phyloP scores from a whole-genome alignment of 2,113 vertebrate genomes.

The Bagarius yarrelli region DNA sequence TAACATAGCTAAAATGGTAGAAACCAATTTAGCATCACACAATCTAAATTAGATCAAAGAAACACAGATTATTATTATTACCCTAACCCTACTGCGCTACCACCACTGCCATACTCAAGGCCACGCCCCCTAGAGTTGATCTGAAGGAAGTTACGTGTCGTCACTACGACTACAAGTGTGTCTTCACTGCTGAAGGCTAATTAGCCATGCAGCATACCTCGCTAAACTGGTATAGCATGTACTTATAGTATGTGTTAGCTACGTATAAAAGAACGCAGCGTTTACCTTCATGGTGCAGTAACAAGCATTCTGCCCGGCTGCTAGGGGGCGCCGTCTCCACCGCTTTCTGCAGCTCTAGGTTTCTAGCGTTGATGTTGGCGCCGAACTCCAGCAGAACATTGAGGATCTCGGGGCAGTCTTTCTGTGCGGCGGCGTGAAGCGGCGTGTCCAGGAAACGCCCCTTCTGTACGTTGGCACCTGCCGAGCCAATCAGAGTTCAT shows the following conservation, averaged over 20 bases:
- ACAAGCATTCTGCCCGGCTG: conserved; percentile 73
- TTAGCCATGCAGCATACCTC: too few relatives aligned
- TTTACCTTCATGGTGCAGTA: conserved; percentile 80
- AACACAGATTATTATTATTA: not conserved
- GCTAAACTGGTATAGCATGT: too few relatives aligned
- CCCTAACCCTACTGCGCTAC: not conserved
- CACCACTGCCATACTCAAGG: not conserved
- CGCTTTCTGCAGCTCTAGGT: conserved; percentile 77
- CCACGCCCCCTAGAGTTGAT: not conserved
- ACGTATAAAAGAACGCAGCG: not conserved
- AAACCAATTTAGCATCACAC: not conserved
- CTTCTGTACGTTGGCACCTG: conserved; percentile 83
- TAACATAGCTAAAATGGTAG: not conserved
- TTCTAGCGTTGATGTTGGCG: conserved; percentile 81
- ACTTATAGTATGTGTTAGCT: too few relatives aligned
- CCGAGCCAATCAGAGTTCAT: not conserved
- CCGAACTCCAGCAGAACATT: conserved; percentile 82
- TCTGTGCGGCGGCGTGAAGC: conserved; percentile 80
- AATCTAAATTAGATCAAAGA: not conserved
- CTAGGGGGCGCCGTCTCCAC: conserved; percentile 76
- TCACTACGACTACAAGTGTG: not conserved
- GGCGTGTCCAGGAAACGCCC: conserved; percentile 82
- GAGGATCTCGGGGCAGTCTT: conserved; percentile 74
- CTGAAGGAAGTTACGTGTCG: not conserved
- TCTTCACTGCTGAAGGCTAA: too few relatives aligned